A percentile compares a stretch with the other conserved stretches of the same genome.
These are phyloP conservation scores for Acipenser transmontanus DNA, from an alignment of 2,797 vertebrate genomes.

Conservation along the genomic window DNA sequence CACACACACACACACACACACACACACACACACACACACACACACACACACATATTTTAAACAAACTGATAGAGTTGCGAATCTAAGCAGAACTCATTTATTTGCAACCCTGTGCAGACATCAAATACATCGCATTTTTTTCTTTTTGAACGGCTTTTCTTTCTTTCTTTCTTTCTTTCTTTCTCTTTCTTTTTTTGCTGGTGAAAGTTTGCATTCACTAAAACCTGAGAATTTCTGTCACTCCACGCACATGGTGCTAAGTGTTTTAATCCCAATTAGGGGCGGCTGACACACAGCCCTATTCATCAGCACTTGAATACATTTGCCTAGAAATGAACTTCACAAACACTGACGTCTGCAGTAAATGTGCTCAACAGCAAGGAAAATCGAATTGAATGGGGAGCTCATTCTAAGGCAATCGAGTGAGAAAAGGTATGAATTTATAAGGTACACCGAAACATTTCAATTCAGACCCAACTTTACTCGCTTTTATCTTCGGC, in stretches of 20 bases:
- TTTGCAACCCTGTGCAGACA: too few relatives aligned
- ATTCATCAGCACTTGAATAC: constrained; percentile 94
- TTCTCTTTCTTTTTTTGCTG: constrained; percentile 14
- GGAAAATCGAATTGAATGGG: constrained; percentile 91
- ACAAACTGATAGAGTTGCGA: background rate
- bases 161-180: background rate
- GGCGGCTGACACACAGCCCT: constrained; percentile 95
- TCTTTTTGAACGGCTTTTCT: background rate
- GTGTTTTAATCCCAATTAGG: constrained; percentile 99
- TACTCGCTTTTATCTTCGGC: constrained; percentile 83
- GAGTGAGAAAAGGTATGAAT: constrained; percentile 95
- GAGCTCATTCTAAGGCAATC: constrained; percentile 78
- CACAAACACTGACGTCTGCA: constrained; percentile 78
- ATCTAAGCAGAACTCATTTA: too few relatives aligned
- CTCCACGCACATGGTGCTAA: constrained; percentile 88
- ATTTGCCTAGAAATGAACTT: constrained; percentile 98
- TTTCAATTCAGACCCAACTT: constrained; percentile 88
- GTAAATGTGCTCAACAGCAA: constrained; percentile 92
- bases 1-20: constrained; percentile 1
- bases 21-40: background rate
- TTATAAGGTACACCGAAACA: constrained; percentile 97
- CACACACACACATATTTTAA: constrained; percentile 18
- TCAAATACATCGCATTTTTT: background rate
- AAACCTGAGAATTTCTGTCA: constrained; percentile 89
- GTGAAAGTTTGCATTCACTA: constrained; percentile 75